phyloP scores from a whole-genome alignment of 2,113 vertebrate species.

The Sinocyclocheilus anshuiensis region DNA sequence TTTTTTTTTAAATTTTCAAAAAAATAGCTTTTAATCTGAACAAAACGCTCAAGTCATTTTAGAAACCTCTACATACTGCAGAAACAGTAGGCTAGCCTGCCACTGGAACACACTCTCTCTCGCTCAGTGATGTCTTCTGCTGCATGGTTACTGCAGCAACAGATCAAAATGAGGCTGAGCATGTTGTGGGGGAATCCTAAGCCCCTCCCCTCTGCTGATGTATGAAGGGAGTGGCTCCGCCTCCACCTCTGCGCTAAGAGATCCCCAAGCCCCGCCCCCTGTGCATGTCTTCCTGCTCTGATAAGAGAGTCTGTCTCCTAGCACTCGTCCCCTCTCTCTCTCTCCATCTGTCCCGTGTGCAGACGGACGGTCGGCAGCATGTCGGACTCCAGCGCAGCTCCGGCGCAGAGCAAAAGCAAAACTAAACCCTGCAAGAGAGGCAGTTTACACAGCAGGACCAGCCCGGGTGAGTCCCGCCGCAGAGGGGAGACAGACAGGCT shows the following conservation, averaged over 20 bases:
- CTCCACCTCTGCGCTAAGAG: constrained; percentile 38
- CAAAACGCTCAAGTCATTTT: too few species aligned
- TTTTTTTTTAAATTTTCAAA: too few species aligned
- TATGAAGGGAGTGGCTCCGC: constrained; percentile 13
- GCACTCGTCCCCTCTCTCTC: background rate
- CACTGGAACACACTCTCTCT: too few species aligned
- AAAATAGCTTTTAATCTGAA: too few species aligned
- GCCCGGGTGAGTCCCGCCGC: constrained; percentile 17
- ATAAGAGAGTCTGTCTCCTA: background rate
- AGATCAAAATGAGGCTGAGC: constrained; percentile 1
- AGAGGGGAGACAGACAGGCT: background rate
- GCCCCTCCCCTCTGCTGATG: constrained; percentile 17
- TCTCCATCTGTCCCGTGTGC: background rate
- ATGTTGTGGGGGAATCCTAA: constrained; percentile 30
- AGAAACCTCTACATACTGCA: background rate
- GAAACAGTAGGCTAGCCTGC: too few species aligned
- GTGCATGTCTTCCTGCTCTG: background rate
- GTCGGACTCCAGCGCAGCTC: constrained; percentile 9
- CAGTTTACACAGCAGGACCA: constrained; percentile 27
- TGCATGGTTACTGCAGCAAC: constrained; percentile 25
- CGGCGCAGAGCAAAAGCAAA: constrained; percentile 5
- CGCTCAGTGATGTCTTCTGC: background rate
- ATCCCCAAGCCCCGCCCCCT: constrained; percentile 28
- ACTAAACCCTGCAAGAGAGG: background rate
- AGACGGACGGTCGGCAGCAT: background rate